Percentiles rank a stretch among this genome's conserved stretches.
These are phyloP conservation scores for Euwallacea similis DNA, from an alignment of 1,140 invertebrate species.

Conservation along the genomic window DNA sequence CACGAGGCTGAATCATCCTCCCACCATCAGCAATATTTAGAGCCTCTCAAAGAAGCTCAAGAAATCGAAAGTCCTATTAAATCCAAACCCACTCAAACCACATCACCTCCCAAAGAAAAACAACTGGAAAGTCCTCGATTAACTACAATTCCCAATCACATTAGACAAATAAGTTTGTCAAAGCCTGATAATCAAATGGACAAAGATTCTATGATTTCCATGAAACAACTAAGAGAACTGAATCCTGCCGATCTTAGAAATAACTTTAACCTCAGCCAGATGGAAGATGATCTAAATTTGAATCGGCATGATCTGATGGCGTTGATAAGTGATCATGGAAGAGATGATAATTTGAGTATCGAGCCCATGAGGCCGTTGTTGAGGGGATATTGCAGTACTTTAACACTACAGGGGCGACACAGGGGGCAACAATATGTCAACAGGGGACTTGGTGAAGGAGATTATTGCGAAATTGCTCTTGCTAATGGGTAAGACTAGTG, in stretches of 20 bases:
- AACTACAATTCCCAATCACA: conserved; percentile 34
- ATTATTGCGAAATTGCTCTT: conserved; percentile 60
- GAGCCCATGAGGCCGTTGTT: conserved; percentile 90
- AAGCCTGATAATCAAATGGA: conserved; percentile 14
- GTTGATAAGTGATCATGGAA: conserved; percentile 39
- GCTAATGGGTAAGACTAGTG: conserved; percentile 60
- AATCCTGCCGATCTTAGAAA: conserved; percentile 10
- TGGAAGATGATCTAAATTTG: conserved; percentile 30
- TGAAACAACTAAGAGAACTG: conserved; percentile 29
- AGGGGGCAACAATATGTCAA: conserved; percentile 51
- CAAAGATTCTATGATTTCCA: conserved; percentile 16
- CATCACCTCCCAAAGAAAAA: conserved; percentile 11
- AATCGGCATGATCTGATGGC: conserved; percentile 9
- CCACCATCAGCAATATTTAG: conserved; percentile 21
- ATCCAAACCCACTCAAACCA: not conserved
- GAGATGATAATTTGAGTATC: conserved; percentile 79
- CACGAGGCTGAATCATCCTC: not conserved
- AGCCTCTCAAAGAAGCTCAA: conserved; percentile 32
- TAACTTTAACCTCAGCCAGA: conserved; percentile 32
- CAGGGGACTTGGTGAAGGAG: conserved; percentile 55
- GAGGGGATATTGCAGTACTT: conserved; percentile 75
- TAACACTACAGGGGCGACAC: conserved; percentile 63
- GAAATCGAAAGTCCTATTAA: conserved; percentile 19
- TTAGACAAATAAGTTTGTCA: conserved; percentile 37
- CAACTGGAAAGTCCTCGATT: conserved; percentile 19